Evolutionary conservation across 30 jellyfish, hydroid and myxozoan species (phyloP).

Genomic region (Aurelia aurita): DNA sequence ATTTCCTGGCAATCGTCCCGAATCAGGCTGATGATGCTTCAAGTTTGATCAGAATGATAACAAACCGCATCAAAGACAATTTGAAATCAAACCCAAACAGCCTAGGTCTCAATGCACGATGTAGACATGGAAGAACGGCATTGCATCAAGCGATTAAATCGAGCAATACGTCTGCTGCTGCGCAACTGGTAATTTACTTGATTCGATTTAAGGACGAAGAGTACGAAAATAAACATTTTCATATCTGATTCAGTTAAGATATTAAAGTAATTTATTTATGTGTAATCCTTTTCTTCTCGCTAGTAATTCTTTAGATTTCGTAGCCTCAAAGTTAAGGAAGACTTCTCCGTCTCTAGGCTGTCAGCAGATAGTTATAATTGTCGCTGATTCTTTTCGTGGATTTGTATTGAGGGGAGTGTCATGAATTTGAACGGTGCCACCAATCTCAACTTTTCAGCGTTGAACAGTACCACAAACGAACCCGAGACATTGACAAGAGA

Average conservation of each 20-base stretch:
- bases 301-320: no score
- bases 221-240: not conserved
- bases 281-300: no score
- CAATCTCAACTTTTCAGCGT: no score
- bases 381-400: not conserved
- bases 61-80: not conserved
- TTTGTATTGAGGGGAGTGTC: no score
- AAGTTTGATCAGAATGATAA: not conserved
- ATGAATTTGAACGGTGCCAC: no score
- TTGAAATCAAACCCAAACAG: not conserved
- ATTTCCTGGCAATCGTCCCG: slow-evolving; percentile 38
- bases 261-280: not conserved
- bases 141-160: slow-evolving; percentile 35
- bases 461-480: no score
- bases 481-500: no score
- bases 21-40: not conserved
- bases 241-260: not conserved
- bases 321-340: no score
- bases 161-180: not conserved
- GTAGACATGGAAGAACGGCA: slow-evolving; percentile 64
- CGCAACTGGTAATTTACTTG: not conserved
- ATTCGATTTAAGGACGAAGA: not conserved
- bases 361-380: no score
- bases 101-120: slow-evolving; percentile 8
- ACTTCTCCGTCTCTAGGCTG: no score